These are phyloP conservation scores for Poeciliopsis paucimaculata DNA, from an alignment of 2,797 vertebrate species.

Conservation along the genomic window DNA sequence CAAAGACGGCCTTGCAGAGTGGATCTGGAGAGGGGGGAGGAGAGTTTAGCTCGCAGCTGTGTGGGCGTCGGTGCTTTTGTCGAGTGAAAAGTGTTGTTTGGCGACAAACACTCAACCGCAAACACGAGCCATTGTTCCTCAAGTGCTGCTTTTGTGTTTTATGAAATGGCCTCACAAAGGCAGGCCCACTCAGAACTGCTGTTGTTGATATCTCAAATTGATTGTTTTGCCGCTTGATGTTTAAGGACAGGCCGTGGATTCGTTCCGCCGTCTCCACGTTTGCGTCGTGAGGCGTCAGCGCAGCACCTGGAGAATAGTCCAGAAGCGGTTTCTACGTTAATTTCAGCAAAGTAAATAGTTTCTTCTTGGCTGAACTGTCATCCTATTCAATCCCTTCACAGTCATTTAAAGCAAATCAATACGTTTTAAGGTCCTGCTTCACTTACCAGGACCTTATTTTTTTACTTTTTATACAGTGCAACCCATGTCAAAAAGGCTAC, in stretches of 20 bases:
- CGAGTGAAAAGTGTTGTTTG: conserved; percentile 70
- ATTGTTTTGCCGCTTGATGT: conserved; percentile 47
- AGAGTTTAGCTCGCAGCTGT: conserved; percentile 51
- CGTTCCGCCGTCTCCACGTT: not conserved
- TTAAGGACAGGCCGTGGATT: conserved; percentile 2
- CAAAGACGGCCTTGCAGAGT: conserved; percentile 37
- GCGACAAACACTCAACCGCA: conserved; percentile 67
- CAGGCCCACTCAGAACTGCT: conserved; percentile 51
- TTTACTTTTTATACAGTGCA: not conserved
- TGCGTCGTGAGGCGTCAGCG: conserved; percentile 8
- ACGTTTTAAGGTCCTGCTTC: conserved; percentile 9
- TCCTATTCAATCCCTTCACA: conserved; percentile 39
- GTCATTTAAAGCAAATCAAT: conserved; percentile 60
- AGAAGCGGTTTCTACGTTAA: conserved; percentile 20
- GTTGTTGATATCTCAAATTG: conserved; percentile 37
- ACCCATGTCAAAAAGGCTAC: not conserved
- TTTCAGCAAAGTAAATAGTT: conserved; percentile 17
- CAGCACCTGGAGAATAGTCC: conserved; percentile 1
- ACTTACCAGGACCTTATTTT: conserved; percentile 11
- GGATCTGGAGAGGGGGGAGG: conserved; percentile 56
- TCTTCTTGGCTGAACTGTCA: conserved; percentile 24
- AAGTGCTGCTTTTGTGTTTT: conserved; percentile 60
- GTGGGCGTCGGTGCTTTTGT: conserved; percentile 70
- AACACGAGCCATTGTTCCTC: conserved; percentile 66
- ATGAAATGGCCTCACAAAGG: conserved; percentile 52